phyloP scores from a whole-genome alignment of 92 coral and sea anemone species.

The Zoanthus gigantus region DNA sequence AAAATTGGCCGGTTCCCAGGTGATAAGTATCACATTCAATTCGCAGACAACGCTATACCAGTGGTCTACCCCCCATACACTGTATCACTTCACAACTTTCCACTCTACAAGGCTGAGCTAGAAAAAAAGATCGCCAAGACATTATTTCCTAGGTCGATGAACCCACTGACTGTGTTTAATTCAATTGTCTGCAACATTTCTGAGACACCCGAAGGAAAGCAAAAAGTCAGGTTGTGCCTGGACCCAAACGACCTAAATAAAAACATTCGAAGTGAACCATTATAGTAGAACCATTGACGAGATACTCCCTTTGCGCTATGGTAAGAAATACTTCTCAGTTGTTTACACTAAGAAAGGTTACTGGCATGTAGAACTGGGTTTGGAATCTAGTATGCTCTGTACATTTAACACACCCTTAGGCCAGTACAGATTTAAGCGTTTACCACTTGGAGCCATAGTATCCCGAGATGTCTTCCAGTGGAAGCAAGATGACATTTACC shows the following conservation, averaged over 20 bases:
- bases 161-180: neutral
- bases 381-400: no score
- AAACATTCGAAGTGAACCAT: neutral
- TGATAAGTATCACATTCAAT: constrained; percentile 47
- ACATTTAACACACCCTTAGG: no score
- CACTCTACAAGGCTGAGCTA: constrained; percentile 60
- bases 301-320: no score
- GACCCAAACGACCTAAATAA: neutral
- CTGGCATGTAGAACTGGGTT: no score
- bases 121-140: constrained; percentile 62
- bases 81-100: constrained; percentile 69
- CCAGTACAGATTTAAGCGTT: no score
- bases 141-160: constrained; percentile 14
- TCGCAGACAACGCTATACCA: constrained; percentile 42
- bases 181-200: neutral
- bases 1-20: no score
- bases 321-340: no score
- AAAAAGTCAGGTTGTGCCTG: neutral
- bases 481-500: no score
- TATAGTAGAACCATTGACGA: no score
- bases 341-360: no score
- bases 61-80: constrained; percentile 57
- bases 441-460: no score
- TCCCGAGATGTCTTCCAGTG: no score
- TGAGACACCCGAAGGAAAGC: neutral